A percentile compares a stretch with the other conserved stretches of the same genome.
These are phyloP conservation scores for Drosophila mettleri DNA, from an alignment of 2,888 invertebrate genomes.

Conservation along the genomic window DNA sequence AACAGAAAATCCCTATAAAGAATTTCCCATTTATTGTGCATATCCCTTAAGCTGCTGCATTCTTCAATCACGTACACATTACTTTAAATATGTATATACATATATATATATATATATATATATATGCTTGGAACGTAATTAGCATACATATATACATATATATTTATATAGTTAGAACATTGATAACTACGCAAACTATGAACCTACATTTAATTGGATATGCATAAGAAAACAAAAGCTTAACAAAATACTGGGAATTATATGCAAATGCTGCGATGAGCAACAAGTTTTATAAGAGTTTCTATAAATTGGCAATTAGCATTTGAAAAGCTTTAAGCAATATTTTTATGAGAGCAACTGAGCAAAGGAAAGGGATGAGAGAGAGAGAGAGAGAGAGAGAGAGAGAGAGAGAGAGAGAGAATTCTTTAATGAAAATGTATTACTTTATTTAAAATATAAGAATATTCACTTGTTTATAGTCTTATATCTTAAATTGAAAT, in stretches of 20 bases:
- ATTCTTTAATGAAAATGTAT: not conserved
- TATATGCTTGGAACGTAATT: slow-evolving; percentile 38
- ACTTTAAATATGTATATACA: slow-evolving; percentile 16
- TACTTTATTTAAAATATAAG: not conserved
- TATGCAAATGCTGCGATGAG: slow-evolving; percentile 29
- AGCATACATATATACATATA: slow-evolving; percentile 32
- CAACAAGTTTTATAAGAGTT: slow-evolving; percentile 30
- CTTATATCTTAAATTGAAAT: not conserved
- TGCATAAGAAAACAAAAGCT: slow-evolving; percentile 20
- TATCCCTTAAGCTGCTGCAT: slow-evolving; percentile 35
- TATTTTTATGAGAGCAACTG: not conserved
- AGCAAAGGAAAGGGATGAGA: not conserved
- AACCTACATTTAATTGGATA: slow-evolving; percentile 47
- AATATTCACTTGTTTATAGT: not conserved
- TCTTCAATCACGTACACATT: slow-evolving; percentile 36
- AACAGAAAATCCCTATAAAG: slow-evolving; percentile 7
- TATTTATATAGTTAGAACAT: slow-evolving; percentile 31
- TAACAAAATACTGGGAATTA: slow-evolving; percentile 16
- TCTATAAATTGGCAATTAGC: not conserved
- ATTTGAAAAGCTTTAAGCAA: not conserved
- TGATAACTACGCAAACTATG: slow-evolving; percentile 48
- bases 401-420: not conserved
- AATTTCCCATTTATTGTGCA: slow-evolving; percentile 22
- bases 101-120: slow-evolving; percentile 13
- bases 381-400: not conserved